Base-by-base conservation (phyloP, 92 coral and sea anemone species). In the Montipora capitata region DNA sequence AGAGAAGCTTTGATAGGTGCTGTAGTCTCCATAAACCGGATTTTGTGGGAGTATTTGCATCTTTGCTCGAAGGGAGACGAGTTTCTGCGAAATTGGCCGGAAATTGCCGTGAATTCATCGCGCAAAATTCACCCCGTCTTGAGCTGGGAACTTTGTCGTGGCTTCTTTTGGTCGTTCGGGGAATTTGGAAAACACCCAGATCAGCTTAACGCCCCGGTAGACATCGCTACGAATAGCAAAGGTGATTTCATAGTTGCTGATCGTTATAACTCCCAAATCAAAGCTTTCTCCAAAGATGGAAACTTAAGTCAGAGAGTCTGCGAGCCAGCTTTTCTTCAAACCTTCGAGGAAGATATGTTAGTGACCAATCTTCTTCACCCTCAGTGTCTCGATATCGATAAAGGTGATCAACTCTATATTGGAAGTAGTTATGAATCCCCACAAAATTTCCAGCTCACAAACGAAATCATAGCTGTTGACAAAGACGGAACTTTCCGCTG, bases 11-110 rank as follows among this genome's bases (percentile, higher is more conserved):
- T 92, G 43, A 76, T 92, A 10, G 57, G 94, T 7, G 77, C 94
- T 0, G 95, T 92, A 18, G 89, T 92, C 7, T 48, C 93, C 10
- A 78, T 92, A 38, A 92, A 90, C 39, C 87, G 95, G 7, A 90
- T 90, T 35, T 65, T 92, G 62, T 92, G 95, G 95, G 95, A 92
- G 76, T 92, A 82, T 70, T 42, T 86, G 45, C 95, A 92, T 61
- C 79, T 89, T 40, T 89, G 91, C 45, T 93, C 85, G 10, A 90
- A 92, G 63, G 81, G 95, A 54, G 82, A 77, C 67, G 80, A 84
- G 17, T 80, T 92, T 42, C 94, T 92, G 39, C 81, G 94, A 67
- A 79, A 87, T 64, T 92, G 95, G 94, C 95, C 95, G 7, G 91
- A 72, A 41, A 85, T 92, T 71, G 59, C 81, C 57, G 82, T 83